A percentile compares a stretch with the other conserved stretches of the same genome.
These are phyloP conservation scores for Syndactyla subalaris DNA, from an alignment of 2,797 vertebrate genomes.

Conservation along the genomic window DNA sequence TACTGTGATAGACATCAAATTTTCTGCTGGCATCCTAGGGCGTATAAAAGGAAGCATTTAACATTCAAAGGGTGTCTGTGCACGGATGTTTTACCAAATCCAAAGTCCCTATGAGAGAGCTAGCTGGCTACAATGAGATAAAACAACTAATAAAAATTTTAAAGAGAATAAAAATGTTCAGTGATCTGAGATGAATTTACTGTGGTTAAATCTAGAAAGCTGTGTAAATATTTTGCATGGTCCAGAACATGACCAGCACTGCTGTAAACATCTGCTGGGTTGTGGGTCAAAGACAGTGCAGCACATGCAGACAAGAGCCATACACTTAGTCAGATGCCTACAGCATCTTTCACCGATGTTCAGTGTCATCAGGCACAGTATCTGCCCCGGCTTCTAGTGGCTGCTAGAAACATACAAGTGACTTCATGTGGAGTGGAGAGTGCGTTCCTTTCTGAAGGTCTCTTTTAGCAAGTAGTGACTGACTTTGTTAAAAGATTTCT, in stretches of 20 bases:
- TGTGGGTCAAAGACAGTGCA: accelerated
- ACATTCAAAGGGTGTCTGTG: background rate
- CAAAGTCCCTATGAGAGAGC: background rate
- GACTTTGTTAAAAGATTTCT: background rate
- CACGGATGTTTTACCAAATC: background rate
- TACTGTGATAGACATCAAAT: background rate
- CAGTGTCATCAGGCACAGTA: accelerated
- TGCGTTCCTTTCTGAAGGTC: background rate
- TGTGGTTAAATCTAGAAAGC: background rate
- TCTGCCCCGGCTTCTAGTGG: background rate
- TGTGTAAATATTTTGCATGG: background rate
- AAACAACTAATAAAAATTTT: background rate
- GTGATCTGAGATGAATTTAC: background rate
- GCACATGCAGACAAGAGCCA: background rate
- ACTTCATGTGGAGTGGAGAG: background rate
- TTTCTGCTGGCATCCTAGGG: background rate
- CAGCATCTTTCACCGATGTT: background rate
- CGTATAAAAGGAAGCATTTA: background rate
- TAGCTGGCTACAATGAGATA: background rate
- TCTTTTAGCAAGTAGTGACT: background rate
- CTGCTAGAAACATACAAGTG: accelerated
- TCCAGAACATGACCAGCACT: background rate
- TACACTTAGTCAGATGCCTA: background rate
- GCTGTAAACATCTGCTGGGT: background rate
- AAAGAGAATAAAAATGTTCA: background rate